Conservation (phyloP, 2,888 invertebrate species). For the Parnassius mnemosyne region DNA sequence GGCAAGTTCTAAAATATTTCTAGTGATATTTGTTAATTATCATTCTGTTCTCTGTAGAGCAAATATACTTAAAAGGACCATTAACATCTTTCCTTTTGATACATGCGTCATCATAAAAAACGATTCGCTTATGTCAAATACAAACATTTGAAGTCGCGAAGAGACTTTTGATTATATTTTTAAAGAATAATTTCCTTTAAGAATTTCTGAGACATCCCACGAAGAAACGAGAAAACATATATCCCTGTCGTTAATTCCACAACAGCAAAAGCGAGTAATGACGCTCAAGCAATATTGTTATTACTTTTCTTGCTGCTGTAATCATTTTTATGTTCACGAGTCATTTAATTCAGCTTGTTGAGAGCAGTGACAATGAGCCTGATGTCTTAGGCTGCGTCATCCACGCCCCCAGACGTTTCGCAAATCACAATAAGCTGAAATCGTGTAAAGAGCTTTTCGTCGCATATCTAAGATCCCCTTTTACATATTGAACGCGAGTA, state of each 20-base stretch:
- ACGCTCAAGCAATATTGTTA: slow-evolving; percentile 7
- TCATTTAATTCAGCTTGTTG: slow-evolving; percentile 60
- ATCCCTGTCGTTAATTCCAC: background rate
- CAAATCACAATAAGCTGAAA: slow-evolving; percentile 49
- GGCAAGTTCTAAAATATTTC: too few relatives aligned
- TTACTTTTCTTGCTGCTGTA: slow-evolving; percentile 4
- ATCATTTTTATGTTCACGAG: slow-evolving; percentile 32
- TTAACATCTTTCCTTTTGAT: too few relatives aligned
- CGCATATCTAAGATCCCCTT: slow-evolving; percentile 27
- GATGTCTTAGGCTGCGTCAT: slow-evolving; percentile 39
- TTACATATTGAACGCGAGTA: slow-evolving; percentile 3
- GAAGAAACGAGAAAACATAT: too few relatives aligned
- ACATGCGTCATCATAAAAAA: too few relatives aligned
- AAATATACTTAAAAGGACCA: too few relatives aligned
- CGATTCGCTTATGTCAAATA: too few relatives aligned
- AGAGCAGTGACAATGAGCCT: slow-evolving; percentile 51
- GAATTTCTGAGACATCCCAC: too few relatives aligned
- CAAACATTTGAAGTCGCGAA: too few relatives aligned
- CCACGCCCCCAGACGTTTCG: slow-evolving; percentile 38
- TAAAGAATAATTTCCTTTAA: too few relatives aligned
- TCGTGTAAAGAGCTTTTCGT: slow-evolving; percentile 45
- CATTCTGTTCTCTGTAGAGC: too few relatives aligned
- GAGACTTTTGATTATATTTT: too few relatives aligned
- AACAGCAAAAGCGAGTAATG: slow-evolving; percentile 2
- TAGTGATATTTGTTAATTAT: too few relatives aligned